These are phyloP conservation scores for Drosophila nikananu DNA, from an alignment of 1,140 invertebrate species.

Conservation along the genomic window DNA sequence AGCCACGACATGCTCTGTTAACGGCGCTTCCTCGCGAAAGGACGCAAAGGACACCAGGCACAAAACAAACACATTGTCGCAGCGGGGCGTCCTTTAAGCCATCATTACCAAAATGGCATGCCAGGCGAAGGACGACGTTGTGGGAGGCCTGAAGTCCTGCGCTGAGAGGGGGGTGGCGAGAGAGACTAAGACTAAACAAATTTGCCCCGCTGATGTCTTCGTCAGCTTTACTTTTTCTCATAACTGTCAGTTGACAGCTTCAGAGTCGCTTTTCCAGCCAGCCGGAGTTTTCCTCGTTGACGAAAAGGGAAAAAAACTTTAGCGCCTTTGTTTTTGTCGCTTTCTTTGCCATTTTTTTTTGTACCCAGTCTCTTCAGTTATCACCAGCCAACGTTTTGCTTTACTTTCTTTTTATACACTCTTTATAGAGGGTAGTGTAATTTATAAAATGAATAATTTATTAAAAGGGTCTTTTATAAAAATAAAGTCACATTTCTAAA, in stretches of 20 bases:
- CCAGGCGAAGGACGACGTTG: slow-evolving; percentile 27
- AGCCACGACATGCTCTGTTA: slow-evolving; percentile 75
- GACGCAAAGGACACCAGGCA: slow-evolving; percentile 55
- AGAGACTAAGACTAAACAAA: slow-evolving; percentile 80
- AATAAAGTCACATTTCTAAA: no score
- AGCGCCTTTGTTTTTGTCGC: slow-evolving; percentile 28
- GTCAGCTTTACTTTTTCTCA: slow-evolving; percentile 83
- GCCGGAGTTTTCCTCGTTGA: slow-evolving; percentile 43
- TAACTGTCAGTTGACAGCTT: slow-evolving; percentile 80
- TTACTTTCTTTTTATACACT: slow-evolving; percentile 28
- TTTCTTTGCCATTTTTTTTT: slow-evolving; percentile 6
- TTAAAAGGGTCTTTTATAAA: no score
- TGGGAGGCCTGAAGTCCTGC: neutral
- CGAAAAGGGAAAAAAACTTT: slow-evolving; percentile 44
- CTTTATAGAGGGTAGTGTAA: neutral
- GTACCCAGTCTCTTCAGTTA: slow-evolving; percentile 39
- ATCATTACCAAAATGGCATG: slow-evolving; percentile 81
- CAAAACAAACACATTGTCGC: slow-evolving; percentile 71
- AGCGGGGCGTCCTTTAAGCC: slow-evolving; percentile 77
- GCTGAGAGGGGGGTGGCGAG: neutral
- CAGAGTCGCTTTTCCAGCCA: slow-evolving; percentile 65
- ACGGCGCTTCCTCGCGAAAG: slow-evolving; percentile 66
- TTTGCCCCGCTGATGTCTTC: slow-evolving; percentile 77
- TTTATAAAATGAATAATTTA: neutral
- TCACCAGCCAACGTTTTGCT: slow-evolving; percentile 23